Evolutionary conservation across 2,797 vertebrate genomes (phyloP).

Genomic region (Pyrocephalus nanus): DNA sequence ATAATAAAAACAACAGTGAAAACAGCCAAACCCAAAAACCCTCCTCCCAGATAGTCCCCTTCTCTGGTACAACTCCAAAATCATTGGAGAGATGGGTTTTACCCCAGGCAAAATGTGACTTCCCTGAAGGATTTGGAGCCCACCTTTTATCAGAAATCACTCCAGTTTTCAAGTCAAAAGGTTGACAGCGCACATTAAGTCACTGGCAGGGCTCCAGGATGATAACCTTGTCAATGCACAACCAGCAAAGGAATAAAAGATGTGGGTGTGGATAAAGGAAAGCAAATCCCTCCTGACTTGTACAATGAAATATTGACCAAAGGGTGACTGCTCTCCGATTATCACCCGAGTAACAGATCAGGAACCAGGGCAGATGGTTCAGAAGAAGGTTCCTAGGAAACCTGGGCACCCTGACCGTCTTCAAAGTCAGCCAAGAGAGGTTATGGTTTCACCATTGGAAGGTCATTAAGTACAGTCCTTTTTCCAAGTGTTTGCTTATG

Average conservation of each 20-base stretch:
- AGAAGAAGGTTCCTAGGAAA: background rate
- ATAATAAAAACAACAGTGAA: background rate
- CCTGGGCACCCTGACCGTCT: background rate
- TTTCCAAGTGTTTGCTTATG: fast-evolving
- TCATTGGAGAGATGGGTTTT: fast-evolving
- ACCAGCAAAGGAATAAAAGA: background rate
- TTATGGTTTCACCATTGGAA: background rate
- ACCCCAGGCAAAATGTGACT: fast-evolving
- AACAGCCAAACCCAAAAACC: background rate
- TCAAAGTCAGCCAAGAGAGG: background rate
- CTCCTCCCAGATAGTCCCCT: background rate
- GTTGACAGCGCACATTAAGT: background rate
- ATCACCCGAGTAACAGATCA: background rate
- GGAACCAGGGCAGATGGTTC: fast-evolving
- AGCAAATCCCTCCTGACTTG: background rate
- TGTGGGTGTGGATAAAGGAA: background rate
- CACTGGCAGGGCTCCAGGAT: background rate
- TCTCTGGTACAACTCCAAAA: background rate
- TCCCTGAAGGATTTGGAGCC: background rate
- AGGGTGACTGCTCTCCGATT: background rate
- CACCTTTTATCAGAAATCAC: background rate
- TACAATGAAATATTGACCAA: background rate
- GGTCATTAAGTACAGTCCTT: background rate
- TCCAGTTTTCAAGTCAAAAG: background rate
- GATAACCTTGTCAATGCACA: background rate